Evolutionary conservation across 2,113 vertebrate species (phyloP).

Genomic region (Burhinus oedicnemus): DNA sequence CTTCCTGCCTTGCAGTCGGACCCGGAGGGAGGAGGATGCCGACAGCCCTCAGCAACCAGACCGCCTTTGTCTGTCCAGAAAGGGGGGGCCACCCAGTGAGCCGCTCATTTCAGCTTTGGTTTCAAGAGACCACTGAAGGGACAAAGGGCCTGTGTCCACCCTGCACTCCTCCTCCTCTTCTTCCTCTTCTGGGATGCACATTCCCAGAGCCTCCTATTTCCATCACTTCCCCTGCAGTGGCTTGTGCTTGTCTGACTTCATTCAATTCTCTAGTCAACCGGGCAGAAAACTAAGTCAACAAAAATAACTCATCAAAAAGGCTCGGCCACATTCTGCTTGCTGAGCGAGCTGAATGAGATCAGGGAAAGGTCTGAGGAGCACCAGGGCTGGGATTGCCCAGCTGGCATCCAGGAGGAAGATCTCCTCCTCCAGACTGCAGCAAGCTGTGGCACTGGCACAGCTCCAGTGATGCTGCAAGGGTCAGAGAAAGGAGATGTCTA

Average conservation of each 20-base stretch:
- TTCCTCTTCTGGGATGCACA: background rate
- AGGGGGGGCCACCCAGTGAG: fast-evolving
- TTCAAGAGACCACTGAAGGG: background rate
- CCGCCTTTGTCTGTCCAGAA: background rate
- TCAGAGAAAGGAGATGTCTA: background rate
- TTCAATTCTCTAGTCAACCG: background rate
- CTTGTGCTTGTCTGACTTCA: background rate
- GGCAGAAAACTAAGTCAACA: background rate
- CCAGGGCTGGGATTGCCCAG: background rate
- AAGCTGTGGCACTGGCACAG: background rate
- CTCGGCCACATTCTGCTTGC: background rate
- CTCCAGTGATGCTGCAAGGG: background rate
- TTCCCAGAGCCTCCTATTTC: background rate
- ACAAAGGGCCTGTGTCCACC: background rate
- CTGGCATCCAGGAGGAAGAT: background rate
- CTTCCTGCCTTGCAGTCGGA: fast-evolving
- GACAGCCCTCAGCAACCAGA: background rate
- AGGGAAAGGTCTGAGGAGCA: background rate
- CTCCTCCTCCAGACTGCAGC: background rate
- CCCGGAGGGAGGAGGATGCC: background rate
- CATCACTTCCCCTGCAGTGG: background rate
- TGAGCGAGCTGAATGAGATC: background rate
- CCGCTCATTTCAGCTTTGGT: background rate
- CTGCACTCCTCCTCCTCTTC: background rate
- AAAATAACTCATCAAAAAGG: background rate